Conservation (phyloP, 1,140 invertebrate genomes). For the Plodia interpunctella region DNA sequence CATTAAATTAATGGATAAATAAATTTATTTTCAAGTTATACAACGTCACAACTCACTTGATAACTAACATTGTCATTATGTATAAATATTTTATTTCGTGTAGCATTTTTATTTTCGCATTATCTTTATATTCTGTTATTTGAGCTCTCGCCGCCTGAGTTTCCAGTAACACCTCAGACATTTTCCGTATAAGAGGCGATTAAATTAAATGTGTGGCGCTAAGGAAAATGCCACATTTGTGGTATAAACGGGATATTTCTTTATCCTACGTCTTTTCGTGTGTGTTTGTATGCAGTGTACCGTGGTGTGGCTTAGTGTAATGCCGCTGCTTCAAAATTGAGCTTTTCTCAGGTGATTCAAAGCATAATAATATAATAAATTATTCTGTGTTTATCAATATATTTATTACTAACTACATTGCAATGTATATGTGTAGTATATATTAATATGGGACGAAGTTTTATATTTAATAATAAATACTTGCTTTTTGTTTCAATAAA, state of each 20-base stretch:
- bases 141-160: background rate
- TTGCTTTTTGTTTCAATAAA: too few species aligned
- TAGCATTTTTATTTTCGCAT: background rate
- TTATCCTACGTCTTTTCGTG: slow-evolving; percentile 1
- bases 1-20: too few species aligned
- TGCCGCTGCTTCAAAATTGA: background rate
- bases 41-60: too few species aligned
- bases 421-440: too few species aligned
- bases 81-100: background rate
- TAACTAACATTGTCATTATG: background rate
- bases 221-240: slow-evolving; percentile 7
- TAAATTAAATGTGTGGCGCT: slow-evolving; percentile 11
- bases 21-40: too few species aligned
- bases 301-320: background rate
- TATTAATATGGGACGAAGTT: background rate
- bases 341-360: background rate
- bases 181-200: slow-evolving; percentile 11
- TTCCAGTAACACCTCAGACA: background rate
- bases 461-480: too few species aligned
- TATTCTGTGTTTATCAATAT: background rate
- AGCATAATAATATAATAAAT: background rate
- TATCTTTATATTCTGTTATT: background rate
- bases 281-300: background rate
- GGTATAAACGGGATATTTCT: slow-evolving; percentile 12
- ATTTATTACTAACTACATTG: too few species aligned